These are phyloP conservation scores for Eudyptes chrysolophus DNA, from an alignment of 2,113 vertebrate genomes.

Conservation along the genomic window DNA sequence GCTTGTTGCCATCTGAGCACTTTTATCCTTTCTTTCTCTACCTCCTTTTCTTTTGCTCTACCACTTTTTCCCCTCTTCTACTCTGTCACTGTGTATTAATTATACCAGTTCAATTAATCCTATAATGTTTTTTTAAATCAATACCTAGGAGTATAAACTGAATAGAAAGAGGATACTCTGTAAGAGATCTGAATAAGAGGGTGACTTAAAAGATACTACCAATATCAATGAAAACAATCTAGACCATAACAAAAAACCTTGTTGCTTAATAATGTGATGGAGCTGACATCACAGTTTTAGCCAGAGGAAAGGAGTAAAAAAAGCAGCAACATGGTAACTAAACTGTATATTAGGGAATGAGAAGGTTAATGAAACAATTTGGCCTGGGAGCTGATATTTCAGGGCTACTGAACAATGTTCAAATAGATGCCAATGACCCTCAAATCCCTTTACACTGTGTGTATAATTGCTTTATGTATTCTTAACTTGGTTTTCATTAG, in stretches of 20 bases:
- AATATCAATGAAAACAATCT: neutral
- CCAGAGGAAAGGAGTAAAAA: neutral
- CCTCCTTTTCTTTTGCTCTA: neutral
- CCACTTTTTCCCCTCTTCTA: neutral
- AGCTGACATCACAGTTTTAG: neutral
- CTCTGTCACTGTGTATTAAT: neutral
- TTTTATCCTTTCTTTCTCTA: neutral
- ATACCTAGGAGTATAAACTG: neutral
- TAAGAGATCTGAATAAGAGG: neutral
- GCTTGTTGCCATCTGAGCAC: neutral
- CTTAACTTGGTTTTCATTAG: neutral
- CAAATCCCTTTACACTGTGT: neutral
- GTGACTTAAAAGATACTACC: neutral
- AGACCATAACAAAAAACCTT: neutral
- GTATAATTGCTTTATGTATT: neutral
- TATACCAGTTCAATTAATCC: neutral
- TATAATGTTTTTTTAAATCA: neutral
- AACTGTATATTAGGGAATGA: neutral
- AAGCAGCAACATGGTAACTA: neutral
- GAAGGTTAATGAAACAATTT: neutral
- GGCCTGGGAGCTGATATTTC: neutral
- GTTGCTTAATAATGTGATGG: neutral
- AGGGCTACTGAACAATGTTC: neutral
- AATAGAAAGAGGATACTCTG: neutral
- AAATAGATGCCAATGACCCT: neutral